A percentile compares a stretch with the other conserved stretches of the same genome.
These are phyloP conservation scores for Drosophila azteca DNA, from an alignment of 1,140 invertebrate species.

Conservation along the genomic window DNA sequence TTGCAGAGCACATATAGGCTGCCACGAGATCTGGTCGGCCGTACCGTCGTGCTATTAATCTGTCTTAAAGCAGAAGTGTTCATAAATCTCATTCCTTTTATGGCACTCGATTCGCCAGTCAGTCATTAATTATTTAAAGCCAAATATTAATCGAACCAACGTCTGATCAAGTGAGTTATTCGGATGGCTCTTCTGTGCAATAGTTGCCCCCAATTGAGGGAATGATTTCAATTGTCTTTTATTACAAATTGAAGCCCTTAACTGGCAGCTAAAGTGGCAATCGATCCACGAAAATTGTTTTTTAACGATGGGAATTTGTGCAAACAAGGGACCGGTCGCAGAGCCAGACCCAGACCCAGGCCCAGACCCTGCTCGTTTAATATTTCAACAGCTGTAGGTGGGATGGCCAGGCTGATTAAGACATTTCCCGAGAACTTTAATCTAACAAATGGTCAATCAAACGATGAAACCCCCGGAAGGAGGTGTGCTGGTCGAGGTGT, in stretches of 20 bases:
- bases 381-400: slow-evolving; percentile 22
- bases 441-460: slow-evolving; percentile 58
- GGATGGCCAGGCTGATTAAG: slow-evolving; percentile 6
- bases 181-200: background rate
- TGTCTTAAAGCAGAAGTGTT: slow-evolving; percentile 11
- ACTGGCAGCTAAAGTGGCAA: slow-evolving; percentile 29
- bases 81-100: slow-evolving; percentile 29
- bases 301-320: slow-evolving; percentile 3
- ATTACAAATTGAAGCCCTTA: slow-evolving; percentile 25
- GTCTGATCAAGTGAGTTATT: background rate
- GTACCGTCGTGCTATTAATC: slow-evolving; percentile 24
- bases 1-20: slow-evolving; percentile 8
- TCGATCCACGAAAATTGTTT: slow-evolving; percentile 51
- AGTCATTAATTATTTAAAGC: slow-evolving; percentile 3
- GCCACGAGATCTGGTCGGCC: too few relatives aligned
- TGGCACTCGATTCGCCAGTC: background rate
- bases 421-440: slow-evolving; percentile 40
- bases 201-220: too few relatives aligned
- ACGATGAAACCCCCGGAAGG: background rate
- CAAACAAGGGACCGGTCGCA: slow-evolving; percentile 21
- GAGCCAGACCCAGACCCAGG: too few relatives aligned
- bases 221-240: slow-evolving; percentile 20
- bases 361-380: background rate
- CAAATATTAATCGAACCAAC: background rate
- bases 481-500: too few relatives aligned